phyloP scores from a whole-genome alignment of 2,797 vertebrate genomes.

The Enteromius viviparus region DNA sequence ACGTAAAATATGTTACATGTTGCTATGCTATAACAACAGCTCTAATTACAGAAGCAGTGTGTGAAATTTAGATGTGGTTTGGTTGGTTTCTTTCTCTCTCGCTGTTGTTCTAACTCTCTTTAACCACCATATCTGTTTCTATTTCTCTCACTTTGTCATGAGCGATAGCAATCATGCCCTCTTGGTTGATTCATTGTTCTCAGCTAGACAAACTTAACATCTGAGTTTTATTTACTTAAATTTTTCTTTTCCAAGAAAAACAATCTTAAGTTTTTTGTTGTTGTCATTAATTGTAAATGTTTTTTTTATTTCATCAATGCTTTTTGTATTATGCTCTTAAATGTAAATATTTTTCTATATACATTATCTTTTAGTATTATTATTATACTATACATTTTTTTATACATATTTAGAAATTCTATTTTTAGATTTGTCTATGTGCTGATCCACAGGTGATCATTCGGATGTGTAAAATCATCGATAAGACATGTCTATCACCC shows the following conservation, averaged over 20 bases:
- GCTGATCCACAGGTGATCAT: conserved; percentile 85
- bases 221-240: neutral
- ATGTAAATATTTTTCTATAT: neutral
- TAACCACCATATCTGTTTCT: neutral
- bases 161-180: neutral
- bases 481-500: conserved; percentile 96
- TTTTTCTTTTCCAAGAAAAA: neutral
- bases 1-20: neutral
- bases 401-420: neutral
- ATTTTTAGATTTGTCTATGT: neutral
- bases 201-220: neutral
- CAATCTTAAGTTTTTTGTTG: neutral
- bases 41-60: neutral
- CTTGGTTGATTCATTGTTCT: neutral
- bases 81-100: neutral
- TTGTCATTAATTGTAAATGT: neutral
- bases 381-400: neutral
- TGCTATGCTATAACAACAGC: neutral
- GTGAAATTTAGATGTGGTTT: conserved; percentile 7
- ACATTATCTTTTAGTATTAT: too few species aligned
- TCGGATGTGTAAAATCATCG: conserved; percentile 98
- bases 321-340: neutral
- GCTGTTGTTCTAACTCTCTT: neutral
- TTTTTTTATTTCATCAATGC: neutral
- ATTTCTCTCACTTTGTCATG: neutral